A percentile compares a stretch with the other conserved stretches of the same genome.
Conservation (phyloP, 2,888 invertebrate species). For the Rhaphigaster nebulosa region DNA sequence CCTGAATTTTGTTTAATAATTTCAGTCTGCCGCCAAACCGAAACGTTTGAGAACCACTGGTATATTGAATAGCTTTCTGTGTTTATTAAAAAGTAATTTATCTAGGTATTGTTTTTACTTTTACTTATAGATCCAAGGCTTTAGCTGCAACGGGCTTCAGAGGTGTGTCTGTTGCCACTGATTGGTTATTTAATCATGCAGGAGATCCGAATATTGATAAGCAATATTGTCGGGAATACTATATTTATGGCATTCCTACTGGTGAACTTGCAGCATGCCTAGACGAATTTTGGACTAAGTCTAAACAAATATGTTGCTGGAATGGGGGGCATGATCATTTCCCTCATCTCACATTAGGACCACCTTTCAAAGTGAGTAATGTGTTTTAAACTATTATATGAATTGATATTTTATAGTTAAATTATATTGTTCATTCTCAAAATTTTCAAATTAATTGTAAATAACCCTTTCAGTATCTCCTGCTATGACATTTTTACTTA, state of each 20-base stretch:
- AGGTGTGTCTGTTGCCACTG: slow-evolving; percentile 89
- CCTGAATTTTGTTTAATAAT: no score
- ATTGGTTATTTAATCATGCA: slow-evolving; percentile 92
- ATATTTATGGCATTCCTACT: slow-evolving; percentile 79
- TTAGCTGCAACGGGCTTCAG: slow-evolving; percentile 90
- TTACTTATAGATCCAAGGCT: slow-evolving; percentile 81
- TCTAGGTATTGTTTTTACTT: neutral
- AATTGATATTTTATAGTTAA: neutral
- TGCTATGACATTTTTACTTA: neutral
- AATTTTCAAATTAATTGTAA: neutral
- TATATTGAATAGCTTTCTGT: neutral
- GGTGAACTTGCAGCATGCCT: slow-evolving; percentile 74
- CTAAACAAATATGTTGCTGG: slow-evolving; percentile 82
- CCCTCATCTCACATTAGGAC: slow-evolving; percentile 90
- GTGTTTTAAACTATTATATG: neutral
- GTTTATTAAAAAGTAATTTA: neutral
- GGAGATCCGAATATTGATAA: slow-evolving; percentile 86
- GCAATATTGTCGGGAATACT: slow-evolving; percentile 84
- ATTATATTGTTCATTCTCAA: neutral
- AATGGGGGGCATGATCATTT: slow-evolving; percentile 92
- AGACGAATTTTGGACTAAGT: slow-evolving; percentile 83
- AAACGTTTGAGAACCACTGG: no score
- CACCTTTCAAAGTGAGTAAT: slow-evolving; percentile 83
- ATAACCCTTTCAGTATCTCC: neutral
- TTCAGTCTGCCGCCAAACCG: no score